Percentiles rank a stretch among this genome's conserved stretches.
Evolutionary conservation across 2,888 invertebrate species (phyloP).

Genomic region (Tyria jacobaeae): DNA sequence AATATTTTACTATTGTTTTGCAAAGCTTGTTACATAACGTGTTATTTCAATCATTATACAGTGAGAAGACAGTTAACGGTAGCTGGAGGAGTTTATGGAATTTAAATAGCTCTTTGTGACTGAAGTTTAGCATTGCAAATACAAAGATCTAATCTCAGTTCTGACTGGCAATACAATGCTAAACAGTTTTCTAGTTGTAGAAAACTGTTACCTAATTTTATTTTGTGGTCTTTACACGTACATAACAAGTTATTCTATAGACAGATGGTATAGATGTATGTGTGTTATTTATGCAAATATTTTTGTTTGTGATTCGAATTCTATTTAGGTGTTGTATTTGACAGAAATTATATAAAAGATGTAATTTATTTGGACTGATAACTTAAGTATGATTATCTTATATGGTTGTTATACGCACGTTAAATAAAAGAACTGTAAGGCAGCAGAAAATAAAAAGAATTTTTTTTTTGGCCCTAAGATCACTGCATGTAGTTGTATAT

Average conservation of each 20-base stretch:
- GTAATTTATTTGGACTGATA: not conserved
- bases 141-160: slow-evolving; percentile 55
- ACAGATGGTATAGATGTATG: slow-evolving; percentile 16
- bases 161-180: slow-evolving; percentile 45
- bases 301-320: slow-evolving; percentile 8
- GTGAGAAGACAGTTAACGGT: slow-evolving; percentile 55
- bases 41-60: slow-evolving; percentile 61
- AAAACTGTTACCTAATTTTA: slow-evolving; percentile 39
- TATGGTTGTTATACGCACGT: too few species aligned
- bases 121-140: slow-evolving; percentile 64
- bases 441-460: too few species aligned
- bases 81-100: slow-evolving; percentile 65
- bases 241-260: slow-evolving; percentile 14
- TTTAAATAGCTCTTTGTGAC: slow-evolving; percentile 63
- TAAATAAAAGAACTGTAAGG: too few species aligned
- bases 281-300: slow-evolving; percentile 10
- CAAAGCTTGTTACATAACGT: slow-evolving; percentile 54
- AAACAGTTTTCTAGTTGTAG: slow-evolving; percentile 48
- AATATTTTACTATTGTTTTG: slow-evolving; percentile 38
- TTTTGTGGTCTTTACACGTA: slow-evolving; percentile 29
- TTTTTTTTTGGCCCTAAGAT: too few species aligned
- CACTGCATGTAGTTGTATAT: too few species aligned
- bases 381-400: not conserved
- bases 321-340: not conserved
- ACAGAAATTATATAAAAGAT: slow-evolving; percentile 5